Evolutionary conservation across 2,888 invertebrate species (phyloP).

Genomic region (Ennomos fuscantarius): DNA sequence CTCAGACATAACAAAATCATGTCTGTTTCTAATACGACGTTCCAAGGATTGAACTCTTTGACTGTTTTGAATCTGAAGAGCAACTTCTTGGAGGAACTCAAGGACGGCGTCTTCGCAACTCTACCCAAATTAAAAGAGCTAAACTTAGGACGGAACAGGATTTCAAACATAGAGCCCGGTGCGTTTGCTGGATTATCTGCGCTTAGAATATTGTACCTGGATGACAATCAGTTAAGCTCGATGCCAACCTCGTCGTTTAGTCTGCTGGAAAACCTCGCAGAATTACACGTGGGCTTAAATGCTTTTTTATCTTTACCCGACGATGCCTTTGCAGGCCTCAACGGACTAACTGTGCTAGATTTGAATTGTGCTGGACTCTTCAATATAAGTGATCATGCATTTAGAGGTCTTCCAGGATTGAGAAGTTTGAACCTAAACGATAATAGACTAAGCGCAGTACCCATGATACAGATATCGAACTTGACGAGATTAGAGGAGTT

Average conservation of each 20-base stretch:
- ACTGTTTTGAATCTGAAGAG: conserved; percentile 92
- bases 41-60: conserved; percentile 90
- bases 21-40: conserved; percentile 91
- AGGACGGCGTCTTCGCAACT: conserved; percentile 90
- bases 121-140: conserved; percentile 92
- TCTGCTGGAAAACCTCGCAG: conserved; percentile 91
- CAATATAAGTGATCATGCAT: conserved; percentile 91
- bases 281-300: conserved; percentile 93
- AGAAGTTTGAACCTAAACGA: conserved; percentile 92
- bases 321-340: conserved; percentile 91
- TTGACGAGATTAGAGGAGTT: conserved; percentile 90
- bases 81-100: conserved; percentile 92
- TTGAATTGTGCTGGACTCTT: conserved; percentile 92
- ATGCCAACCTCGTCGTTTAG: conserved; percentile 91
- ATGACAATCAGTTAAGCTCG: conserved; percentile 92
- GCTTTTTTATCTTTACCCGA: conserved; percentile 91
- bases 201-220: conserved; percentile 91
- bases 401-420: conserved; percentile 90
- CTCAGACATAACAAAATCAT: conserved; percentile 94
- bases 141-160: conserved; percentile 94
- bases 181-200: conserved; percentile 91
- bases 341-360: conserved; percentile 90
- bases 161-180: conserved; percentile 90
- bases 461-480: conserved; percentile 89
- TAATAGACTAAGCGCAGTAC: conserved; percentile 90